Percentiles rank a stretch among this genome's conserved stretches.
Evolutionary conservation across 2,113 vertebrate species (phyloP).

Genomic region (Noctilio leporinus): DNA sequence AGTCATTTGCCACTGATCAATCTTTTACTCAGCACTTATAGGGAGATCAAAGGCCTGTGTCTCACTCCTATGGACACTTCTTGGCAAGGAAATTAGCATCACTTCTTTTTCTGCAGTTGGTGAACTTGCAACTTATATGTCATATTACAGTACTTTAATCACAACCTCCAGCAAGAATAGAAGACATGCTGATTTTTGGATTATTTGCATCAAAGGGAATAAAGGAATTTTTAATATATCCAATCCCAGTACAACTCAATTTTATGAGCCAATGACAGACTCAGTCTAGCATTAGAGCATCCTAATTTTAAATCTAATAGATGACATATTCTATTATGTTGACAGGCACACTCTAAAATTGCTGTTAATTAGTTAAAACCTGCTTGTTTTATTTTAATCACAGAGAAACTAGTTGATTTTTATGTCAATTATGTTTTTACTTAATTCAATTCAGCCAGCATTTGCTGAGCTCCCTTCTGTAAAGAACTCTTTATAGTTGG

Average conservation of each 20-base stretch:
- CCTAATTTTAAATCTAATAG: not conserved
- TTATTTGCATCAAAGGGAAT: not conserved
- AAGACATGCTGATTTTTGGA: not conserved
- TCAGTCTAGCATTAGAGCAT: no score
- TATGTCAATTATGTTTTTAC: not conserved
- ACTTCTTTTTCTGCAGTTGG: not conserved
- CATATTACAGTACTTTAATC: not conserved
- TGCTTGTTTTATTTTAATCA: not conserved
- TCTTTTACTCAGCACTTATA: not conserved
- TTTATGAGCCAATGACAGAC: not conserved
- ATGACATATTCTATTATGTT: not conserved
- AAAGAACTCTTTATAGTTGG: not conserved
- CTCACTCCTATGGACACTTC: not conserved
- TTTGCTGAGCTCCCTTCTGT: not conserved
- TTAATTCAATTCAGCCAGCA: not conserved
- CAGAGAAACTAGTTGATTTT: not conserved
- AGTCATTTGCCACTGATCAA: not conserved
- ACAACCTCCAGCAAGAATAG: not conserved
- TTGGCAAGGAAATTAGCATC: not conserved
- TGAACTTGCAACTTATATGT: not conserved
- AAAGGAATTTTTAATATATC: not conserved
- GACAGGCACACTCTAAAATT: not conserved
- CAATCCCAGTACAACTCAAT: not conserved
- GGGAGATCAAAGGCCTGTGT: not conserved
- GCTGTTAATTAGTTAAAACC: not conserved